Evolutionary conservation across 2,113 vertebrate species (phyloP), one percentile per base, ranked within the genome.

Genomic region (Pteronura brasiliensis): DNA sequence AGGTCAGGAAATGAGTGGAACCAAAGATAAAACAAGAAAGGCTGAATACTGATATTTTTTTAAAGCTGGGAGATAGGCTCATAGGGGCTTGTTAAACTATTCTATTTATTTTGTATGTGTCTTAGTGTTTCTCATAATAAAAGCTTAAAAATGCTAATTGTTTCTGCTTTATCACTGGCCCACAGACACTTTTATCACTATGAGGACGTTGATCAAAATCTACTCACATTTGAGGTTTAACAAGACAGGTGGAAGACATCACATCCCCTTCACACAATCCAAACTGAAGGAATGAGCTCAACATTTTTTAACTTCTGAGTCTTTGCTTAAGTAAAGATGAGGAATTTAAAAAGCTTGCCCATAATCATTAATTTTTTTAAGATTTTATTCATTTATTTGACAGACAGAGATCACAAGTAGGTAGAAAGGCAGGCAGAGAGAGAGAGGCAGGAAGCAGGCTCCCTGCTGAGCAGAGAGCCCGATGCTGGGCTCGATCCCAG

Each of bases 171-270:
- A 61, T 76, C 23, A 83, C 61, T 21, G 92, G 61, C 10, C 44
- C 36, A 96, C 44, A 95, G 74, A 20, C 61, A 31, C 7, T 94
- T 81, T 86, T 69, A 95, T 95, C 42, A 57, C 6, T 52, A 31
- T 84, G 74, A 76, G 8, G 39, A 84, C 69, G 17, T 27, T 55
- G 67, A 92, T 95, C 86, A 96, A 96, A 95, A 83, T 79, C 39
- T 3, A 88, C 79, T 91, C 13, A 21, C 36, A 18, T 87, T 83
- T 92, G 92, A 96, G 42, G 59, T 96, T 92, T 90, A 87, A 59
- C 59, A 69, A 69, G 65, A 29, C 20, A 89, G 15, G 36, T 25
- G 69, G 72, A 86, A 31, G n/a, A 83, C 5, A 74, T 47, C 52
- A 20, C 39, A 31, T 47, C 72, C 44, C 34, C 61, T 82, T 82